A percentile compares a stretch with the other conserved stretches of the same genome.
These are phyloP conservation scores for Rhamphomyia laevipes DNA, from an alignment of 2,888 invertebrate species.

Conservation along the genomic window DNA sequence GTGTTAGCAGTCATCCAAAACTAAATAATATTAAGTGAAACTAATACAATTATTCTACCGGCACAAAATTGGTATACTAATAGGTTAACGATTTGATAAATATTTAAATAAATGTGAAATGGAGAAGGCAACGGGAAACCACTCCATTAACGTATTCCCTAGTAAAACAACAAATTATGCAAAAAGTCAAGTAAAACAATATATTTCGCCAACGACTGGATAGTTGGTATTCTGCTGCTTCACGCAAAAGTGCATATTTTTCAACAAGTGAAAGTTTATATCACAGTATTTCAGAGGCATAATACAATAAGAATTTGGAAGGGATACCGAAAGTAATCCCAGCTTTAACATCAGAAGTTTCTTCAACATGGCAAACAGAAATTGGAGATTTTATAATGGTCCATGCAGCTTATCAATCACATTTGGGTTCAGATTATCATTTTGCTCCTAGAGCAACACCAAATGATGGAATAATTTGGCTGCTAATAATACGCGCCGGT, in stretches of 20 bases:
- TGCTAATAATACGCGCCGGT: conserved; percentile 73
- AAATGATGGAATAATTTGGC: conserved; percentile 85
- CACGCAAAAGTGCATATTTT: conserved; percentile 64
- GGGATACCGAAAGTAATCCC: conserved; percentile 51
- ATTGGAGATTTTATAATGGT: conserved; percentile 68
- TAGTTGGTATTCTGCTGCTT: conserved; percentile 75
- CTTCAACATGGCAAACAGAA: conserved; percentile 63
- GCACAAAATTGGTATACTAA: too few relatives aligned
- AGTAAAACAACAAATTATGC: too few relatives aligned
- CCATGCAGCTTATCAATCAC: conserved; percentile 80
- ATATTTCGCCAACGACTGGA: conserved; percentile 58
- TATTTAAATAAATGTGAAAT: too few relatives aligned
- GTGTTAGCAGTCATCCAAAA: too few relatives aligned
- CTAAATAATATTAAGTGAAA: too few relatives aligned
- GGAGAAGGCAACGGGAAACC: too few relatives aligned
- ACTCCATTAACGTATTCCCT: too few relatives aligned
- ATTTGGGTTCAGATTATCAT: conserved; percentile 73
- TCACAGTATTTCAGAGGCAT: conserved; percentile 49
- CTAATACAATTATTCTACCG: too few relatives aligned
- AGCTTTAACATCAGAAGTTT: conserved; percentile 56
- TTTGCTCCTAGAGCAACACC: conserved; percentile 80
- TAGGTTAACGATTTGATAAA: too few relatives aligned
- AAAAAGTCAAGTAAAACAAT: too few relatives aligned
- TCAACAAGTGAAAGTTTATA: conserved; percentile 70
- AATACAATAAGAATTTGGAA: conserved; percentile 26